Percentiles rank a stretch among this genome's conserved stretches.
Conservation (phyloP, 2,113 vertebrate genomes). For the Puma concolor region DNA sequence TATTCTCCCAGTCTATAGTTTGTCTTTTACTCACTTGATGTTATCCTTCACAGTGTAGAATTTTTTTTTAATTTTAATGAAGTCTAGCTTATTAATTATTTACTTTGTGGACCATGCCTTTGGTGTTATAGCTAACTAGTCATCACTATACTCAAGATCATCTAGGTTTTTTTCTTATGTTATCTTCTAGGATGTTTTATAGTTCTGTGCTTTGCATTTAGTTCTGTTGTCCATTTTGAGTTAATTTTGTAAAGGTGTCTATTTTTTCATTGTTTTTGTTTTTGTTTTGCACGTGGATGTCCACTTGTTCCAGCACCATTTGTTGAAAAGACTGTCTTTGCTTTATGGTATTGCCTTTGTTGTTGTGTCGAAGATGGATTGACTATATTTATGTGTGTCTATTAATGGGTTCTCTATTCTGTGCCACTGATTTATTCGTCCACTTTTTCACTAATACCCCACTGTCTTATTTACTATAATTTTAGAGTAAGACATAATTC, state of each 20-base stretch:
- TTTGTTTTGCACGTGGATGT: too few species aligned
- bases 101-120: neutral
- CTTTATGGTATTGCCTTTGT: too few species aligned
- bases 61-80: neutral
- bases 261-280: too few species aligned
- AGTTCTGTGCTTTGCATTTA: too few species aligned
- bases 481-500: neutral
- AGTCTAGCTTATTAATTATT: neutral
- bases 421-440: too few species aligned
- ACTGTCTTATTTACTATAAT: neutral
- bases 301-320: too few species aligned
- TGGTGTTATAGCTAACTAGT: neutral
- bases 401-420: too few species aligned
- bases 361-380: too few species aligned
- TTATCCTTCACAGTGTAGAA: neutral
- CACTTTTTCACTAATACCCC: neutral
- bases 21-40: neutral
- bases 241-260: too few species aligned
- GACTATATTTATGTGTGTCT: too few species aligned
- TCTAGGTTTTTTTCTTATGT: neutral
- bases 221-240: neutral
- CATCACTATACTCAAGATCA: neutral
- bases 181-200: too few species aligned
- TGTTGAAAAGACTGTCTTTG: too few species aligned
- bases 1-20: neutral